Evolutionary conservation across 2,797 vertebrate species (phyloP), one percentile per base, ranked within the genome.

Genomic region (Pipistrellus nathusii): DNA sequence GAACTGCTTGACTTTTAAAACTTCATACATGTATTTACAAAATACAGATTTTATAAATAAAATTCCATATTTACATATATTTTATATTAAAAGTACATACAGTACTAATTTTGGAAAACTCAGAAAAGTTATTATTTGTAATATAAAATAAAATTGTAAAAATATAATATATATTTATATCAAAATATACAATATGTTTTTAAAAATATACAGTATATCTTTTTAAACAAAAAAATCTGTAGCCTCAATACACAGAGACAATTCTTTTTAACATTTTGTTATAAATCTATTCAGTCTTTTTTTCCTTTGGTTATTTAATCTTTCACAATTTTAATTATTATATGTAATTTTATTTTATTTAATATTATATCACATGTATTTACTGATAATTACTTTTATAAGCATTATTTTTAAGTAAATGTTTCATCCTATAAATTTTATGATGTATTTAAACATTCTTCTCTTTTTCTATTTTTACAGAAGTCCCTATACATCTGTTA

Each of bases 241-340:
- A 80, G 8, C 3, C 11, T 59, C 68, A 59, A 44, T 9, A 76
- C 0, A 13, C 14, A 62, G 76, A 68, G 57, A 84, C 4, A 75
- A 81, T 89, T 76, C 86, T 30, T 73, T 91, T 86, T 38, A 87
- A 75, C 15, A 88, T 89, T 87, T 78, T 85, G 3, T 76, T 77
- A 69, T 78, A 9, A 14, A 53, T 55, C 27, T 66, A 5, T 6
- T 51, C 8, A 53, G 8, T 59, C 5, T 59, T 94, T 53, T 41
- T 77, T 38, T 23, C 17, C 66, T 76, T 84, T 68, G 8, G 5
- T 64, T 81, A 72, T 59, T 91, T 69, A 48, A 55, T 25, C 27
- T 64, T 30, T 44, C 30, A 62, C 0, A 73, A 32, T 69, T 59
- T 88, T 78, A 44, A 86, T 88, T 82, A 57, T 85, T 85, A 81